phyloP scores from a whole-genome alignment of 1,140 invertebrate species.

The Papilio aristodemus region DNA sequence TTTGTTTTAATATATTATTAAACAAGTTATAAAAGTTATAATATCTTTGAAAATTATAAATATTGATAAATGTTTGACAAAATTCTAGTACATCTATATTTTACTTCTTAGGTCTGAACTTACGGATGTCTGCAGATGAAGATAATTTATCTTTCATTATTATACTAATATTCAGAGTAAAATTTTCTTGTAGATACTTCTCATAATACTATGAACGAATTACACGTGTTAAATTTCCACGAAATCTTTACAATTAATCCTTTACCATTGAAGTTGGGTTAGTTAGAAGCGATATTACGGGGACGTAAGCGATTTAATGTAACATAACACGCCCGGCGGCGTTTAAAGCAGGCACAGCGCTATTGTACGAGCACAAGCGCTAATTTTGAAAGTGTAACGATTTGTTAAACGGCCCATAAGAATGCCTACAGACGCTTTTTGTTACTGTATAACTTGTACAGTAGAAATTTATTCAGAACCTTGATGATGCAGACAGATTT shows the following conservation, averaged over 20 bases:
- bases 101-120: too few species aligned
- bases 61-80: too few species aligned
- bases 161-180: too few species aligned
- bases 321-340: conserved; percentile 22
- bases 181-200: neutral
- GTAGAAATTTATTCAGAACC: neutral
- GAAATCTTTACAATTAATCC: conserved; percentile 20
- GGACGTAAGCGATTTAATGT: conserved; percentile 28
- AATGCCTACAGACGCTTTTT: conserved; percentile 21
- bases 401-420: conserved; percentile 24
- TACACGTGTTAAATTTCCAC: conserved; percentile 2
- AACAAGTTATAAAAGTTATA: too few species aligned
- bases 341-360: neutral
- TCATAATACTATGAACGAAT: neutral
- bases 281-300: conserved; percentile 20
- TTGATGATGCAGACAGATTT: too few species aligned
- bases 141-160: too few species aligned
- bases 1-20: too few species aligned
- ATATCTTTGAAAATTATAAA: too few species aligned
- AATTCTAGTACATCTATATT: too few species aligned
- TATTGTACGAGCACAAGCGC: conserved; percentile 21
- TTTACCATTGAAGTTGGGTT: neutral
- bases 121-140: too few species aligned
- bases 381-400: conserved; percentile 35
- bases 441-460: neutral